Base-by-base conservation (phyloP, 2,797 vertebrate genomes). In the Manis javanica region DNA sequence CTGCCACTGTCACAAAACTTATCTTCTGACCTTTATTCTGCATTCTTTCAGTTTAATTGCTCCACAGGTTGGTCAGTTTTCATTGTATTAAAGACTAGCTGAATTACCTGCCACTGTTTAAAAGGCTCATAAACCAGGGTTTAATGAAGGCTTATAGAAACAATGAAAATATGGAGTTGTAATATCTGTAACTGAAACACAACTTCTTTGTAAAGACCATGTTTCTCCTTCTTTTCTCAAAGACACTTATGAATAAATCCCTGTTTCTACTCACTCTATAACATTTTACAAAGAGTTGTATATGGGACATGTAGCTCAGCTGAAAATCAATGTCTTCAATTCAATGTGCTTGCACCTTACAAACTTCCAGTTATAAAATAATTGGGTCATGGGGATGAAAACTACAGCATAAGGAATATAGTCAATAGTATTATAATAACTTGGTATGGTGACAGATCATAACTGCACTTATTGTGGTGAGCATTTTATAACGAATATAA, bases 21-120 rank as follows among this genome's bases (percentile, higher is more conserved):
- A 13, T 91, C 46, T 91, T 55, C 39, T 91, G 63, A 42, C 16
- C 88, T 95, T 92, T 88, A 71, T 66, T 79, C 72, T 83, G 18
- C 31, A 90, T 78, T 79, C 12, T 78, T 95, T 92, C 83, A 34
- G 90, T 96, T 95, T 92, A 59, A 51, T 90, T 87, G 31, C 84
- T 82, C 26, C 23, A 66, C 74, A 34, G 87, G 34, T 69, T 94
- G 59, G 63, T 92, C 46, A 42, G 21, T 88, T 94, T 94, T 79
- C 37, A 18, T 71, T 94, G 34, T 68, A 23, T 93, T 93, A 68
- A 86, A 82, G 66, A 82, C 37, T 46, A 92, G n/a, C 37, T 92
- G 66, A 87, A 81, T 87, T 94, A 53, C 31, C 23, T 85, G 77
- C 7, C 49, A 42, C 5, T 93, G 31, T 21, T 81, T 90, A 95